These are phyloP conservation scores for Hippasteria phrygiana DNA, from an alignment of 53 echinoderm and acorn worm genomes.

Conservation along the genomic window DNA sequence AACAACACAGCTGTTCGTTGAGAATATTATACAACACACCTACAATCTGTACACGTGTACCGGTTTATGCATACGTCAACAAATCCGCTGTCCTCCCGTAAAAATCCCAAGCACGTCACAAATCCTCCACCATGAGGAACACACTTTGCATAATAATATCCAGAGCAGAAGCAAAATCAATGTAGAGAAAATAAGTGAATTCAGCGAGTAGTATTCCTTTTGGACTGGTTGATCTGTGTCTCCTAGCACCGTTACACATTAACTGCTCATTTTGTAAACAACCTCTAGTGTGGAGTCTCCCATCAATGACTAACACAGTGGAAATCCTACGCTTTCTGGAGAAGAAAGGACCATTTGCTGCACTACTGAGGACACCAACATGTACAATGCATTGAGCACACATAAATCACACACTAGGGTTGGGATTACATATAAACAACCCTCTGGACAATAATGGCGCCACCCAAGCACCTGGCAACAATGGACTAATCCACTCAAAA, in stretches of 20 bases:
- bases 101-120: too few species aligned
- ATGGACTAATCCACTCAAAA: constrained; percentile 50
- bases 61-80: too few species aligned
- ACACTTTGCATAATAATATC: too few species aligned
- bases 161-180: too few species aligned
- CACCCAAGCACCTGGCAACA: constrained; percentile 19
- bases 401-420: not conserved
- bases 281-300: not conserved
- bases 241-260: not conserved
- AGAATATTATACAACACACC: too few species aligned
- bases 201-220: not conserved
- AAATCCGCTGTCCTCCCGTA: too few species aligned
- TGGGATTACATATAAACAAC: constrained; percentile 50
- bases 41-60: too few species aligned
- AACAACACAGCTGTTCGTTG: too few species aligned
- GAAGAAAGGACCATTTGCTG: not conserved
- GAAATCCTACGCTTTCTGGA: not conserved
- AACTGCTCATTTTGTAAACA: constrained; percentile 26
- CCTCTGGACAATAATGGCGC: constrained; percentile 37
- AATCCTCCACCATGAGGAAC: too few species aligned
- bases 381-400: not conserved
- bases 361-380: not conserved
- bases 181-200: too few species aligned
- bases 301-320: constrained; percentile 2
- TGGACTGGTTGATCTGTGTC: not conserved